A percentile compares a stretch with the other conserved stretches of the same genome.
Evolutionary conservation across 2,797 vertebrate genomes (phyloP).

Genomic region (Potorous gilbertii): DNA sequence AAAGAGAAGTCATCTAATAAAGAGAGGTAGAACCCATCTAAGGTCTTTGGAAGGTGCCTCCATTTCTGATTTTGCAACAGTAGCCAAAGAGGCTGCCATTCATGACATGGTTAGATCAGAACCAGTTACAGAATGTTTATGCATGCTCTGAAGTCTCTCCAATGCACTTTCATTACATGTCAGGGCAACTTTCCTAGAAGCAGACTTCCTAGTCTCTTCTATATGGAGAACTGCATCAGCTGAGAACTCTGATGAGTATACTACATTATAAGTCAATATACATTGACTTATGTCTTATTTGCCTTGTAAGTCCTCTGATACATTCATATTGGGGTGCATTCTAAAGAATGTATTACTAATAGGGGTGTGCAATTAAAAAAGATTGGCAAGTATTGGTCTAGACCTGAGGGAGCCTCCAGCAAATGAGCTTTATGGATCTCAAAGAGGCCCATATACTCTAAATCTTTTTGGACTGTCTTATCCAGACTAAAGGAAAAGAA

Average conservation of each 20-base stretch:
- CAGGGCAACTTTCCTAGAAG: not conserved
- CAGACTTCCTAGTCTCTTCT: not conserved
- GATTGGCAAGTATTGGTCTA: not conserved
- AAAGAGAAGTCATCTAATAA: not conserved
- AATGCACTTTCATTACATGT: not conserved
- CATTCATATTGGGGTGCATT: not conserved
- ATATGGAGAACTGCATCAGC: not conserved
- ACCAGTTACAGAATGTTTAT: not conserved
- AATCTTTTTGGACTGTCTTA: not conserved
- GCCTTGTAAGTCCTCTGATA: not conserved
- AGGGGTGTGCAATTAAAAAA: not conserved
- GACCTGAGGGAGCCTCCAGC: not conserved
- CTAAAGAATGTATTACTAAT: not conserved
- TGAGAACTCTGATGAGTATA: not conserved
- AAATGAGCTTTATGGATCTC: not conserved
- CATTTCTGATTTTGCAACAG: not conserved
- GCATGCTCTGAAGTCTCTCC: not conserved
- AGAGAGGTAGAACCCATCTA: not conserved
- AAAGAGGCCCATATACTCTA: not conserved
- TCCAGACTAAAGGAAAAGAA: not conserved
- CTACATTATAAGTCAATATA: too few relatives aligned
- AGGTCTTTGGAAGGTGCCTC: not conserved
- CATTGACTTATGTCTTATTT: not conserved
- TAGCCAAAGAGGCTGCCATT: not conserved
- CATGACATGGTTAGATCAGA: not conserved